Percentiles rank a stretch among this genome's conserved stretches.
Evolutionary conservation across 37 sponge, comb jelly and placozoan species (phyloP).

Genomic region (Axinella damicornis): DNA sequence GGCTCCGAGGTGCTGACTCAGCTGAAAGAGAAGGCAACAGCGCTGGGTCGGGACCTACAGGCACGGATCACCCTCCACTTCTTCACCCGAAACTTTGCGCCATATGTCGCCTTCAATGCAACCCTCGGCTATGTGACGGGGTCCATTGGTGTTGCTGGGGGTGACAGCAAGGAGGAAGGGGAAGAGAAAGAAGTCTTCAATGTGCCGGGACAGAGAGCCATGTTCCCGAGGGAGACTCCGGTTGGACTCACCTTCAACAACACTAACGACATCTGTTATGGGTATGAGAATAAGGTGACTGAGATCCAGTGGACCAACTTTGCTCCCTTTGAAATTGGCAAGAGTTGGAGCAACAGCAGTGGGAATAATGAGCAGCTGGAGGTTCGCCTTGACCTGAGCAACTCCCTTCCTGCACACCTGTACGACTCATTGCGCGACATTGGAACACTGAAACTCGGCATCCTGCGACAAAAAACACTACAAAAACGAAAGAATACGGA

Average conservation of each 20-base stretch:
- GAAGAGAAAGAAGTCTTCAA: slow-evolving; percentile 15
- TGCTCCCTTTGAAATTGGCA: slow-evolving; percentile 52
- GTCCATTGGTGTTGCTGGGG: slow-evolving; percentile 42
- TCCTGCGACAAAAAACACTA: too few species aligned
- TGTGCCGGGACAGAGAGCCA: slow-evolving; percentile 28
- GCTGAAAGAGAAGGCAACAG: too few species aligned
- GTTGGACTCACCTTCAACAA: background rate
- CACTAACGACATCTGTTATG: background rate
- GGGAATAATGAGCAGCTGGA: too few species aligned
- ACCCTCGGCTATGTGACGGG: slow-evolving; percentile 37
- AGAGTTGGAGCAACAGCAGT: too few species aligned
- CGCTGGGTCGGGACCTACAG: too few species aligned
- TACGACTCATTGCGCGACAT: too few species aligned
- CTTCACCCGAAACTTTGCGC: slow-evolving; percentile 13
- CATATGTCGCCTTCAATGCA: background rate
- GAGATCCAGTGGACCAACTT: slow-evolving; percentile 21
- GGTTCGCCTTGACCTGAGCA: too few species aligned
- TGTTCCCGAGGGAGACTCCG: background rate
- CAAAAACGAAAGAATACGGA: too few species aligned
- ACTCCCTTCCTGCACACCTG: too few species aligned
- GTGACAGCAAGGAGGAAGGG: too few species aligned
- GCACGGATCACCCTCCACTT: slow-evolving; percentile 23
- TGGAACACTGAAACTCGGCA: too few species aligned
- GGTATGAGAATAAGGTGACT: background rate
- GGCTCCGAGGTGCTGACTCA: too few species aligned